Evolutionary conservation across 2,797 vertebrate species (phyloP).

Genomic region (Gadopsis bispinosus): DNA sequence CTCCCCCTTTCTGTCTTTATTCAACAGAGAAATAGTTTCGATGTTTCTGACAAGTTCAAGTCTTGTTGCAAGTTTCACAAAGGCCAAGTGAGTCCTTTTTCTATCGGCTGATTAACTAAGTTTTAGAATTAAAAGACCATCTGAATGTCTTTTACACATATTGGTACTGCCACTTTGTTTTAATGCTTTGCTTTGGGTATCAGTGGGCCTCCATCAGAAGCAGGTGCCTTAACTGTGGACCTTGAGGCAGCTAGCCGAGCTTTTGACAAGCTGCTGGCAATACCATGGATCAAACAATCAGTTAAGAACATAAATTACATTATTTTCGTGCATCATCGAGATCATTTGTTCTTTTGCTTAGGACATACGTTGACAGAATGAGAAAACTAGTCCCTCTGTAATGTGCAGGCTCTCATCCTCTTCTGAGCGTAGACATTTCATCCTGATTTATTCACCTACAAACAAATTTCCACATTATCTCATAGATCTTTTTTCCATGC

Average conservation of each 20-base stretch:
- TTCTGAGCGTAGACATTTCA: not conserved
- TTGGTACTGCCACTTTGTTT: not conserved
- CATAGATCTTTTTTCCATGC: slow-evolving; percentile 3
- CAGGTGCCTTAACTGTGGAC: slow-evolving; percentile 70
- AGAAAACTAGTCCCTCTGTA: not conserved
- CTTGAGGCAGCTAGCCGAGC: slow-evolving; percentile 66
- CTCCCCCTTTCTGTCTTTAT: slow-evolving; percentile 4
- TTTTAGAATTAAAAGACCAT: not conserved
- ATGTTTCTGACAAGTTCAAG: slow-evolving; percentile 79
- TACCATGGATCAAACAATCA: slow-evolving; percentile 75
- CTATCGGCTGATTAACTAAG: not conserved
- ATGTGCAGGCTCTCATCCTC: not conserved
- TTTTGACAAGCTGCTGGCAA: slow-evolving; percentile 72
- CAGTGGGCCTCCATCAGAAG: slow-evolving; percentile 49
- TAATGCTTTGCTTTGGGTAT: slow-evolving; percentile 3
- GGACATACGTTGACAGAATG: not conserved
- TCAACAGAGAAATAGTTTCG: slow-evolving; percentile 68
- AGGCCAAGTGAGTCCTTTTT: slow-evolving; percentile 65
- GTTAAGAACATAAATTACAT: slow-evolving; percentile 52
- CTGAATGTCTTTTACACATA: not conserved
- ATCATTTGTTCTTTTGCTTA: not conserved
- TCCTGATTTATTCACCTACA: not conserved
- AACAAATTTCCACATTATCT: not conserved
- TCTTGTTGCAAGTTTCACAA: slow-evolving; percentile 82
- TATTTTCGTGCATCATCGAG: not conserved